A percentile compares a stretch with the other conserved stretches of the same genome.
Evolutionary conservation across 2,888 invertebrate species (phyloP).

Genomic region (Cordilura impudica): DNA sequence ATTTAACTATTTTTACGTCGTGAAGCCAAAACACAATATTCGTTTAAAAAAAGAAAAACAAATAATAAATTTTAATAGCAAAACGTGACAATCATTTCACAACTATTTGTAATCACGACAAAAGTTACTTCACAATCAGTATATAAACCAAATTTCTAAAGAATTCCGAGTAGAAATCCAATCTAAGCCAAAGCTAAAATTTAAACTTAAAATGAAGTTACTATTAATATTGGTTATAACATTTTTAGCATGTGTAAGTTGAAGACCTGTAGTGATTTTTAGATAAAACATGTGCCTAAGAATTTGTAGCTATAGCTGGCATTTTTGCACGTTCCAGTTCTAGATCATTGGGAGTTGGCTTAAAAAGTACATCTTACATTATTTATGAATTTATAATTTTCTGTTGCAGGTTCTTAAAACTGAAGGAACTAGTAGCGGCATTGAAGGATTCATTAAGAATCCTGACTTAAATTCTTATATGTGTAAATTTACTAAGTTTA

Average conservation of each 20-base stretch:
- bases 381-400: not conserved
- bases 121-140: not conserved
- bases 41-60: too few relatives aligned
- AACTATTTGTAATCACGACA: not conserved
- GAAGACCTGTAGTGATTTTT: not conserved
- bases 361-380: too few relatives aligned
- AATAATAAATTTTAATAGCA: not conserved
- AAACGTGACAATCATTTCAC: not conserved
- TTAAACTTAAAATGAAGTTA: not conserved
- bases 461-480: too few relatives aligned
- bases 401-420: not conserved
- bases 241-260: not conserved
- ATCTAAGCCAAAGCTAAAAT: not conserved
- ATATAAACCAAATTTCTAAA: not conserved
- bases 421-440: not conserved
- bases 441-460: too few relatives aligned
- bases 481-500: too few relatives aligned
- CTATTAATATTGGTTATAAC: not conserved
- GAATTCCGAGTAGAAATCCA: not conserved
- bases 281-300: not conserved
- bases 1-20: too few relatives aligned
- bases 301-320: too few relatives aligned
- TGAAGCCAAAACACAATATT: too few relatives aligned
- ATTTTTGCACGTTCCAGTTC: too few relatives aligned
- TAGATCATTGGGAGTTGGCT: too few relatives aligned